Conservation (phyloP, 2,113 vertebrate species). For the Sterna hirundo region DNA sequence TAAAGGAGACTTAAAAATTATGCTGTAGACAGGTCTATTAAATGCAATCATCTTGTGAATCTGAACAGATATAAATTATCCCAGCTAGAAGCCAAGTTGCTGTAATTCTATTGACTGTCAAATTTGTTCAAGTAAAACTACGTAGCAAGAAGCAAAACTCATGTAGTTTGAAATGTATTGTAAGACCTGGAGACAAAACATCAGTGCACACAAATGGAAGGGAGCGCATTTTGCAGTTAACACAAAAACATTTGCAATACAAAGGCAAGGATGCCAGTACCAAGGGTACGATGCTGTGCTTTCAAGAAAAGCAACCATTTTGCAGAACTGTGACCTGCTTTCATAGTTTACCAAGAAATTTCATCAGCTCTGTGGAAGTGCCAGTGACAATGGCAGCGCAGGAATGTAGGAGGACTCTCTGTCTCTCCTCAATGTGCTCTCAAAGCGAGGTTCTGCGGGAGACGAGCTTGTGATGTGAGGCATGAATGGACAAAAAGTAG, state of each 20-base stretch:
- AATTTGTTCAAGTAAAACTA: neutral
- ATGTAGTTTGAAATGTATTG: neutral
- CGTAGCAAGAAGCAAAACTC: neutral
- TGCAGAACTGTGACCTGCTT: neutral
- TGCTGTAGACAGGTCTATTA: neutral
- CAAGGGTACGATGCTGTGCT: neutral
- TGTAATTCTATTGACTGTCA: neutral
- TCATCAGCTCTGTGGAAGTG: neutral
- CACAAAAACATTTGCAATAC: neutral
- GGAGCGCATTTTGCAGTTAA: neutral
- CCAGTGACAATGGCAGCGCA: neutral
- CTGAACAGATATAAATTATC: neutral
- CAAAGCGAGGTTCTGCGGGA: neutral
- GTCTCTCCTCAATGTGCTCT: neutral
- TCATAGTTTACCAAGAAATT: slow-evolving; percentile 19
- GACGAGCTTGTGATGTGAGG: slow-evolving; percentile 34
- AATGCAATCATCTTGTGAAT: neutral
- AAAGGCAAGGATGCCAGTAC: neutral
- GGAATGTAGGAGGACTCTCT: neutral
- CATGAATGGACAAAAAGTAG: slow-evolving; percentile 42
- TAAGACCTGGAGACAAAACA: neutral
- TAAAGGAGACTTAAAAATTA: neutral
- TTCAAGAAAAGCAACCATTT: slow-evolving; percentile 29
- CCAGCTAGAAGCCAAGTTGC: neutral
- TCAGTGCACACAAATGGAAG: neutral